Evolutionary conservation across 2,113 vertebrate genomes (phyloP).

Genomic region (Chlorodrepanis virens): DNA sequence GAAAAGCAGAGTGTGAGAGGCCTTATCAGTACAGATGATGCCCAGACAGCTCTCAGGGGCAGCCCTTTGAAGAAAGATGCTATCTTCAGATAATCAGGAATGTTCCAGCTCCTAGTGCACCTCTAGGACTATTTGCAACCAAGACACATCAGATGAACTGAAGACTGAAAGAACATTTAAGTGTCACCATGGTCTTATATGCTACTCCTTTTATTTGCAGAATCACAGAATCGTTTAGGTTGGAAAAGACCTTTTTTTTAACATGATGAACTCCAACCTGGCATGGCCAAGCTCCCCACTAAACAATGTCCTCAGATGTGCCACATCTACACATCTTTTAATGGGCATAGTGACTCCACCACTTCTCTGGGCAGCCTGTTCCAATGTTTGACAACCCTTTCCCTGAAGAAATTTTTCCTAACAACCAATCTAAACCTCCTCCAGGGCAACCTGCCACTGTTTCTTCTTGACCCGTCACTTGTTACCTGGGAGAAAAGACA

Average conservation of each 20-base stretch:
- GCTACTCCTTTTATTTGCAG: not conserved
- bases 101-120: not conserved
- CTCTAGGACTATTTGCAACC: not conserved
- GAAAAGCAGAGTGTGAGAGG: not conserved
- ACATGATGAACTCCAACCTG: not conserved
- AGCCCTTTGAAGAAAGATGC: not conserved
- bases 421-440: not conserved
- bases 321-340: not conserved
- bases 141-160: not conserved
- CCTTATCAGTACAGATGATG: not conserved
- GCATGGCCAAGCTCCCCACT: not conserved
- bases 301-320: not conserved
- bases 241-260: not conserved
- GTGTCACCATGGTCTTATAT: not conserved
- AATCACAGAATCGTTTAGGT: not conserved
- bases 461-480: not conserved
- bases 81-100: not conserved
- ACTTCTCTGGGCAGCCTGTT: not conserved
- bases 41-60: not conserved
- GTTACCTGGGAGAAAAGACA: not conserved
- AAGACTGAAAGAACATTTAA: not conserved
- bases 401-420: not conserved
- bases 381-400: not conserved
- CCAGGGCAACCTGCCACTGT: not conserved
- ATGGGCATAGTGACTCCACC: not conserved